Conservation (phyloP, 2,797 vertebrate species). For the Centropyge bicolor region DNA sequence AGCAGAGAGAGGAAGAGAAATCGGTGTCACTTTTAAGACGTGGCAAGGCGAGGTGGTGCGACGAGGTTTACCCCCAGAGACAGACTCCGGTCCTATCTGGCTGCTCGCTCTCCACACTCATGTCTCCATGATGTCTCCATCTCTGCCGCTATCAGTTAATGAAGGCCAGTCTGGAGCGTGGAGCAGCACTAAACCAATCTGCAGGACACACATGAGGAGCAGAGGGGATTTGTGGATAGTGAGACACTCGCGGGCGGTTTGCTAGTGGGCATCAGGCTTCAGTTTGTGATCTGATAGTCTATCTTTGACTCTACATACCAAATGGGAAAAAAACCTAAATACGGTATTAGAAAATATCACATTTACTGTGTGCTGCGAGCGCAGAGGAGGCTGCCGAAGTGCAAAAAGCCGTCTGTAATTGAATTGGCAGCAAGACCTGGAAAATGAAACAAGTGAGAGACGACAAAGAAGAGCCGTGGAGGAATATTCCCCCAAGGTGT, state of each 20-base stretch:
- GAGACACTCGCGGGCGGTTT: conserved; percentile 46
- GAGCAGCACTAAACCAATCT: conserved; percentile 70
- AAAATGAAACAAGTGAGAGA: conserved; percentile 41
- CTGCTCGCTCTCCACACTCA: conserved; percentile 39
- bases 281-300: conserved; percentile 55
- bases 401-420: conserved; percentile 62
- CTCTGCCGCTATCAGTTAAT: conserved; percentile 81
- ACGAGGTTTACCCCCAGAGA: conserved; percentile 34
- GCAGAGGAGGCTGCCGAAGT: conserved; percentile 52
- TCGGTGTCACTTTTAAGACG: conserved; percentile 2
- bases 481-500: conserved; percentile 53
- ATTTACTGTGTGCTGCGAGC: conserved; percentile 37
- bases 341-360: conserved; percentile 58
- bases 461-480: conserved; percentile 32
- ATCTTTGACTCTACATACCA: conserved; percentile 54
- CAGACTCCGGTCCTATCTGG: conserved; percentile 28
- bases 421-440: conserved; percentile 58
- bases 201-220: conserved; percentile 61
- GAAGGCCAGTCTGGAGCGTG: conserved; percentile 66
- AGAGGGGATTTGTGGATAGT: conserved; percentile 62
- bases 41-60: conserved; percentile 10
- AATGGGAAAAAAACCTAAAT: conserved; percentile 53
- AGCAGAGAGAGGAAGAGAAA: conserved; percentile 14
- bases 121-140: conserved; percentile 75
- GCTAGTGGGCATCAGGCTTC: conserved; percentile 33